These are phyloP conservation scores for Ammodytes marinus DNA, from an alignment of 2,113 vertebrate genomes.

Conservation along the genomic window DNA sequence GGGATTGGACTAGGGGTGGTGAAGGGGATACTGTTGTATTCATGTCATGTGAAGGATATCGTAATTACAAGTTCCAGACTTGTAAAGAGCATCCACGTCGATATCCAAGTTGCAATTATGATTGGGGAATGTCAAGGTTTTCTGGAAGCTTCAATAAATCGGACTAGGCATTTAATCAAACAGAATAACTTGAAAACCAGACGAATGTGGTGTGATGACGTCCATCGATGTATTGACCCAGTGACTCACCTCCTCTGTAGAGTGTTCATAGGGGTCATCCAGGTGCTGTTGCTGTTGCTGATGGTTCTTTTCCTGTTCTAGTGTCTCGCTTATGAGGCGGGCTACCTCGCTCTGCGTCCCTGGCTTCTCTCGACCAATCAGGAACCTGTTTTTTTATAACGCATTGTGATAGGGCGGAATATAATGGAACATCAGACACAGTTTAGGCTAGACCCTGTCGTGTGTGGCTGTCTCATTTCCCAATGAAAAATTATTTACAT, in stretches of 20 bases:
- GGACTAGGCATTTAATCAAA: background rate
- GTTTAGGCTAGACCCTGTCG: background rate
- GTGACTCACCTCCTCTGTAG: slow-evolving; percentile 85
- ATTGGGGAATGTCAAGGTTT: background rate
- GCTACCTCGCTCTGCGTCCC: slow-evolving; percentile 94
- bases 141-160: background rate
- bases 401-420: background rate
- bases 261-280: slow-evolving; percentile 89
- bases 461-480: slow-evolving; percentile 38
- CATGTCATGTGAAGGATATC: background rate
- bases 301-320: slow-evolving; percentile 92
- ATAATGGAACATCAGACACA: slow-evolving; percentile 9
- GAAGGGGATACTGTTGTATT: background rate
- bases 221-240: background rate
- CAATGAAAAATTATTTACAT: slow-evolving; percentile 63
- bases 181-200: background rate
- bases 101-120: background rate
- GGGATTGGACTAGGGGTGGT: slow-evolving; percentile 22
- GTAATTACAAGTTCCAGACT: background rate
- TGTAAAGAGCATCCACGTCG: background rate
- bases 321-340: slow-evolving; percentile 93
- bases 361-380: slow-evolving; percentile 94
- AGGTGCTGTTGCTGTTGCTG: slow-evolving; percentile 81
- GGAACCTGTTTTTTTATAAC: slow-evolving; percentile 83
- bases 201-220: background rate